Conservation (phyloP, 2,888 invertebrate species). For the Autographa gamma region DNA sequence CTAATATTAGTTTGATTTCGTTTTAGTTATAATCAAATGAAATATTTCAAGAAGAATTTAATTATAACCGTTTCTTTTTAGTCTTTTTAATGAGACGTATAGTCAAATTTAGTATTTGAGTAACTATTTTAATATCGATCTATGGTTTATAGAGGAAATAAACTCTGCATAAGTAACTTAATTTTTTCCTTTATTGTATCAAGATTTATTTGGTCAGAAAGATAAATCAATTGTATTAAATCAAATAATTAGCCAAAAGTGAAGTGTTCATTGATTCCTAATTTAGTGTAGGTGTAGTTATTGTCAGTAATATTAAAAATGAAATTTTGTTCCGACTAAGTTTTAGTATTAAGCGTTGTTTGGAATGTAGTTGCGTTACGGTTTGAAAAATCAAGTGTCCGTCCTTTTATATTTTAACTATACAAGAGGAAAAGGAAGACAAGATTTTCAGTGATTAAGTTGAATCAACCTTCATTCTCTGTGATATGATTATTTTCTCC, state of each 20-base stretch:
- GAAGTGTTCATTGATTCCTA: slow-evolving; percentile 77
- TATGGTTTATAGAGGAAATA: slow-evolving; percentile 26
- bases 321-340: slow-evolving; percentile 43
- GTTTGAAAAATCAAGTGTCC: slow-evolving; percentile 47
- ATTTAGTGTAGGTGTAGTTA: slow-evolving; percentile 56
- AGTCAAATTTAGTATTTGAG: slow-evolving; percentile 7
- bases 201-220: slow-evolving; percentile 33
- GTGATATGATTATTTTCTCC: slow-evolving; percentile 82
- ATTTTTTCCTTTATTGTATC: slow-evolving; percentile 16
- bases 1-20: slow-evolving; percentile 27
- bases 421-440: slow-evolving; percentile 52
- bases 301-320: slow-evolving; percentile 49
- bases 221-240: slow-evolving; percentile 59
- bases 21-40: slow-evolving; percentile 31
- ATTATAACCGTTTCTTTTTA: slow-evolving; percentile 15
- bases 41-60: slow-evolving; percentile 25
- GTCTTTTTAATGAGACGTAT: slow-evolving; percentile 14
- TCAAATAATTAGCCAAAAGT: slow-evolving; percentile 72
- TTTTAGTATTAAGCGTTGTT: slow-evolving; percentile 45
- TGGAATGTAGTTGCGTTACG: slow-evolving; percentile 37
- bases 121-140: slow-evolving; percentile 6
- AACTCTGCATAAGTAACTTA: slow-evolving; percentile 18
- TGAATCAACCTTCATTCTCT: slow-evolving; percentile 77
- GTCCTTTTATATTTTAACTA: slow-evolving; percentile 58
- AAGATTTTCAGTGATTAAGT: slow-evolving; percentile 57